Conservation (phyloP, 2,888 invertebrate species). For the Danaus chrysippus region DNA sequence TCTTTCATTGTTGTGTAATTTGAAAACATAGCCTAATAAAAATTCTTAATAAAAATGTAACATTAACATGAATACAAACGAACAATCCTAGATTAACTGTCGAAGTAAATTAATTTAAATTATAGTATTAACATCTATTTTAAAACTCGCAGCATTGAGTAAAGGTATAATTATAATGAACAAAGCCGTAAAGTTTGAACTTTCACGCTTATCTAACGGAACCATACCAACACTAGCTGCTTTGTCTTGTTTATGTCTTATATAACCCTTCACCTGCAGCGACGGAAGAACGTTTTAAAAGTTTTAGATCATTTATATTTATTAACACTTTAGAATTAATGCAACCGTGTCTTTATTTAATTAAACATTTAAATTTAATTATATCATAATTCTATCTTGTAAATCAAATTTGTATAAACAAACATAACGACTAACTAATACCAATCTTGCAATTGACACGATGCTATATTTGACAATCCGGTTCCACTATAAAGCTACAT, state of each 20-base stretch:
- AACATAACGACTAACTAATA: no score
- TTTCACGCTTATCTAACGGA: conserved; percentile 6
- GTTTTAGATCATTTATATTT: neutral
- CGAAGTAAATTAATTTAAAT: no score
- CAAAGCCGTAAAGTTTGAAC: conserved; percentile 5
- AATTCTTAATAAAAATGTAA: no score
- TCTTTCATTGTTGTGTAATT: neutral
- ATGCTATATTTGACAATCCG: no score
- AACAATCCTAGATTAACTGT: no score
- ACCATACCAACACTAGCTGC: neutral
- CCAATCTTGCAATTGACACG: no score
- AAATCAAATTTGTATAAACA: no score
- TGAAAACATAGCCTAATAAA: no score
- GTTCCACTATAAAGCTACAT: no score
- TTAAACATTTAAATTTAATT: no score
- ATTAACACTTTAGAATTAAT: neutral
- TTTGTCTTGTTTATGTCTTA: conserved; percentile 4
- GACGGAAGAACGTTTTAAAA: neutral
- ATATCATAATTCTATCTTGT: no score
- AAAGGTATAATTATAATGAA: conserved; percentile 5
- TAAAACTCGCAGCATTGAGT: neutral
- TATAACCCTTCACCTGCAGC: conserved; percentile 4
- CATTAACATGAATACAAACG: no score
- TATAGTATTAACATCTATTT: neutral
- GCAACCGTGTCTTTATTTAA: neutral